A percentile compares a stretch with the other conserved stretches of the same genome.
phyloP scores from a whole-genome alignment of 2,113 vertebrate genomes.

The Elanoides forficatus region DNA sequence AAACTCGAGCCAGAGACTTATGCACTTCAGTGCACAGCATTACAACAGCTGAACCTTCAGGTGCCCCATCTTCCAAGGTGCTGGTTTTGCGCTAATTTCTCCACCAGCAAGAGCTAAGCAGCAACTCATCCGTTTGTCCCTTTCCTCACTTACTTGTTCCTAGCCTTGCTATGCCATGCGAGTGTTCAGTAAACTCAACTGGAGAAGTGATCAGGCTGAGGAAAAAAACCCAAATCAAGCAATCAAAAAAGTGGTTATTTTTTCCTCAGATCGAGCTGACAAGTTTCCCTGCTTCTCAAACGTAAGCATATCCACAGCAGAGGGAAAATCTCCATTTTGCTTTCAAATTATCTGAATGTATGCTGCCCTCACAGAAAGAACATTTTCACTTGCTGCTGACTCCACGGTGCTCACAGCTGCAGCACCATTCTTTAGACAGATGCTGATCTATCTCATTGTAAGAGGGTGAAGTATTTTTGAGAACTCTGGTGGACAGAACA shows the following conservation, averaged over 20 bases:
- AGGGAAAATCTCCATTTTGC: not conserved
- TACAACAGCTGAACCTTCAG: not conserved
- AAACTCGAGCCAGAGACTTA: not conserved
- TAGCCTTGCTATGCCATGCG: not conserved
- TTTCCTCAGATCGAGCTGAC: not conserved
- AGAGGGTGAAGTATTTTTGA: not conserved
- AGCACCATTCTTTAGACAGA: not conserved
- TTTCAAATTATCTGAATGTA: not conserved
- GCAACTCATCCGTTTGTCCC: not conserved
- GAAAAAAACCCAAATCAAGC: not conserved
- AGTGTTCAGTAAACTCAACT: accelerated
- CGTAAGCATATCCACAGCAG: not conserved
- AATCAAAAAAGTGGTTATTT: not conserved
- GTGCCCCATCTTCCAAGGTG: not conserved
- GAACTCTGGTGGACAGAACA: not conserved
- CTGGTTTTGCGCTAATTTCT: not conserved
- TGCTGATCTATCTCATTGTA: not conserved
- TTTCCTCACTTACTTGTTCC: not conserved
- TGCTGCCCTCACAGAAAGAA: not conserved
- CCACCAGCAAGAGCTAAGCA: not conserved
- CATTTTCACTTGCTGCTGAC: not conserved
- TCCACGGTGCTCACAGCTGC: not conserved
- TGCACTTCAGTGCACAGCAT: not conserved
- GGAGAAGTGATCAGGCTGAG: not conserved
- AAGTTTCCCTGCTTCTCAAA: not conserved